Evolutionary conservation across 2,888 invertebrate genomes (phyloP), one percentile per base, ranked within the genome.

Genomic region (Agrilus cyanescens): DNA sequence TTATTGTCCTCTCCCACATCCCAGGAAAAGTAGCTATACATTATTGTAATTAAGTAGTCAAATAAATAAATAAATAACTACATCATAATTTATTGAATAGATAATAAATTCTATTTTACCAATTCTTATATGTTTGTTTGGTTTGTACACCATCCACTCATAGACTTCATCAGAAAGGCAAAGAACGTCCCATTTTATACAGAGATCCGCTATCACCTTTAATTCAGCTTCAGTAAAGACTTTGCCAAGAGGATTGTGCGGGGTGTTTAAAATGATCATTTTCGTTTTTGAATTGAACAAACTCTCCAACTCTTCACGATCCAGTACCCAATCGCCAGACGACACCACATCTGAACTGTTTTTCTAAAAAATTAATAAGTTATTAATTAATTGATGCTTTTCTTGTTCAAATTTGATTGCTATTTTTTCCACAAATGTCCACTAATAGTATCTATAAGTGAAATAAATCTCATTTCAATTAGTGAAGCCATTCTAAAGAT

Each of bases 1-100:
- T 96, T 30, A 98, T 80, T 0, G 97, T 97, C 16, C 96, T 76
- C 50, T 98, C 94, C 86, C 93, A 98, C 97, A 98, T 98, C 12
- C 72, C 94, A 0, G 96, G 96, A 6, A 98, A 65, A 0, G 90
- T 84, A 1, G 90, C 93, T 84, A 60, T 39, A 53, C 54, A 44
- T 41, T 39, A 25, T n/a, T 37, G 4, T 29, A n/a, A 20, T n/a
- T 20, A 37, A 32, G 8, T 32, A 12, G 13, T n/a, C 10, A 33
- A 5, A 8, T 8, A 7, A 33, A 12, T 30, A 30, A 30, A 30
- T 30, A 8, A 30, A 30, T 8, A 10, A 8, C 31, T 30, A 12
- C 12, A n/a, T n/a, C n/a, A n/a, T n/a, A n/a, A n/a, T n/a, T n/a
- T n/a, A n/a, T n/a, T n/a, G n/a, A n/a, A n/a, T 32, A 32, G 34